Base-by-base conservation (phyloP, 1,140 invertebrate species). In the Zaprionus africanus region DNA sequence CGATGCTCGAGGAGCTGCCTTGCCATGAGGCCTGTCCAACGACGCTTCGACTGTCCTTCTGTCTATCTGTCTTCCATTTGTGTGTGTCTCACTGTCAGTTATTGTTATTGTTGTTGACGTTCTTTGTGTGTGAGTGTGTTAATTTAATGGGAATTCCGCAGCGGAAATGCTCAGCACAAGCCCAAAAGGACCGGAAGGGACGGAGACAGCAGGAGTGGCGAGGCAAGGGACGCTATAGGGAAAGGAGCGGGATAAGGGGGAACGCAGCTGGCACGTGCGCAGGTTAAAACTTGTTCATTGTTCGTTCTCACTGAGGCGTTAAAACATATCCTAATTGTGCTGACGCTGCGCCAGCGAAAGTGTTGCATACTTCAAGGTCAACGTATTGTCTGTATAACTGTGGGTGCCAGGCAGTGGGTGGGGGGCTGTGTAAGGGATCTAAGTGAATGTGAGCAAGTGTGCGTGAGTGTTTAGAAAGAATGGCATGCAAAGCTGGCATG, bases 311-410 rank as follows among this genome's bases (percentile, higher is more conserved):
- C 41, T 46, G 66, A 78, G 67, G 84, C 84, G 78, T 76, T 73
- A 78, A 86, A 79, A 73, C 78, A 57, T 81, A 72, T 49, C 67
- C 77, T 84, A 78, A 76, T 88, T 74, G 70, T 71, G 83, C 83
- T 88, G 84, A 87, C 84, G 70, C 53, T 63, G 76, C 54, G 56
- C 24, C n/a, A 34, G 31, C 34, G 62, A 87, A 81, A 84, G 85
- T 83, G 85, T 87, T 90, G 84, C 84, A 87, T 79, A 84, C 84
- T 88, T 88, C 84, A 87, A 87, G 84, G 84, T 87, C 84, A 87
- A 70, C 41, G 24, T 65, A 62, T 75, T 58, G 58, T 56, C 13
- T 43, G 46, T 41, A 17, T 56, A 24, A 22, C n/a, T 58, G 38
- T 65, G 34, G 46, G 53, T 26, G 36, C 34, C 13, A 22, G 7